Percentiles rank a stretch among this genome's conserved stretches.
These are phyloP conservation scores for Megaptera novaeangliae DNA, from an alignment of 2,113 vertebrate genomes.

Conservation along the genomic window DNA sequence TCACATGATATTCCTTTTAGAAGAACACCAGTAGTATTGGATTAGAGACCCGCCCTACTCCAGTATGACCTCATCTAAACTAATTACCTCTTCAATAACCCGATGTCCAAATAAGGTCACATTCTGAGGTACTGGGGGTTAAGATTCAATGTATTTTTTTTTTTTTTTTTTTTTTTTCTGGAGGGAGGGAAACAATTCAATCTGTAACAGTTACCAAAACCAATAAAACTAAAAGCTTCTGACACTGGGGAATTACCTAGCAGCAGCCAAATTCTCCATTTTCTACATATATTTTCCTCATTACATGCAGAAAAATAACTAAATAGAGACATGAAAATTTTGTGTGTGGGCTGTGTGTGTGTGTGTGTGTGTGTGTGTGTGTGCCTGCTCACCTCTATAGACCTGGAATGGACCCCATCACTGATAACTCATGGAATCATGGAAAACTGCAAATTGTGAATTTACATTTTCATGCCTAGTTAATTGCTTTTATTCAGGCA, in stretches of 20 bases:
- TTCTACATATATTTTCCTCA: not conserved
- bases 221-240: not conserved
- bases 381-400: not conserved
- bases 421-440: not conserved
- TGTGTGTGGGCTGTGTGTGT: not conserved
- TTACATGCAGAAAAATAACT: not conserved
- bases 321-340: not conserved
- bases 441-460: not conserved
- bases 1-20: not conserved
- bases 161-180: not conserved
- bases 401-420: not conserved
- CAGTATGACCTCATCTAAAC: not conserved
- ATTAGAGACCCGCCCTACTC: not conserved
- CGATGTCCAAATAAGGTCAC: not conserved
- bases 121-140: not conserved
- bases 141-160: not conserved
- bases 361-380: not conserved
- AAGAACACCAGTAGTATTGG: not conserved
- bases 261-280: not conserved
- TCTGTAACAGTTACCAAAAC: not conserved
- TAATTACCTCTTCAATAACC: not conserved
- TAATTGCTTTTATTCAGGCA: not conserved
- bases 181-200: not conserved
- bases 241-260: not conserved
- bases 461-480: not conserved